These are phyloP conservation scores for Limonius californicus DNA, from an alignment of 1,140 invertebrate genomes.

Conservation along the genomic window DNA sequence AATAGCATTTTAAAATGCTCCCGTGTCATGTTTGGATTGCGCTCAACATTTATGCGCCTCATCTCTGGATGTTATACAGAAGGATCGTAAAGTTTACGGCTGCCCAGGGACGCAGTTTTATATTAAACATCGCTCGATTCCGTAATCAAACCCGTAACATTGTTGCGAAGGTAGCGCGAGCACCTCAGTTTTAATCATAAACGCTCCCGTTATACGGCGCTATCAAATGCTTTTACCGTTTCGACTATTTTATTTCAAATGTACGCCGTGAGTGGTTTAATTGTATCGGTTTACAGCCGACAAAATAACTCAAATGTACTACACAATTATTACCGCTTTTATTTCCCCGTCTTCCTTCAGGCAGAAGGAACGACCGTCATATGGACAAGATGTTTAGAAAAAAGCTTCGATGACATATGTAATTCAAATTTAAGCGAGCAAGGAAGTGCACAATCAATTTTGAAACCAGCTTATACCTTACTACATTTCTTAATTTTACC, in stretches of 20 bases:
- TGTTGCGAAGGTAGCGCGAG: neutral
- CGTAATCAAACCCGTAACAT: constrained; percentile 8
- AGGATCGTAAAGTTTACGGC: constrained; percentile 8
- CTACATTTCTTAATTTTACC: too few species aligned
- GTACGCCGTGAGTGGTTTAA: neutral
- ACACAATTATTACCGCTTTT: too few species aligned
- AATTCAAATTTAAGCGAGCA: too few species aligned
- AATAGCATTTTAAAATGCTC: constrained; percentile 8
- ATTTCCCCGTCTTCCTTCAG: too few species aligned
- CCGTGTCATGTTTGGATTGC: constrained; percentile 3
- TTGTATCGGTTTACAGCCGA: neutral
- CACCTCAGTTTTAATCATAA: neutral
- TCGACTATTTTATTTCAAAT: neutral
- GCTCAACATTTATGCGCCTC: constrained; percentile 6
- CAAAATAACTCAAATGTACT: too few species aligned
- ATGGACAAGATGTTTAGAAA: too few species aligned
- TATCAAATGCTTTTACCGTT: constrained; percentile 4
- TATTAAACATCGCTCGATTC: constrained; percentile 12
- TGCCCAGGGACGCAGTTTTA: constrained; percentile 3
- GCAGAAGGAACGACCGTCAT: too few species aligned
- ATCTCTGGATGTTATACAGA: constrained; percentile 12
- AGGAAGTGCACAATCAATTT: too few species aligned
- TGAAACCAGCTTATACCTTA: too few species aligned
- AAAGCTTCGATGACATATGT: too few species aligned
- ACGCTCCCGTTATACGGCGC: neutral